phyloP scores from a whole-genome alignment of 2,888 invertebrate species.

The Standfussiana lucernea region DNA sequence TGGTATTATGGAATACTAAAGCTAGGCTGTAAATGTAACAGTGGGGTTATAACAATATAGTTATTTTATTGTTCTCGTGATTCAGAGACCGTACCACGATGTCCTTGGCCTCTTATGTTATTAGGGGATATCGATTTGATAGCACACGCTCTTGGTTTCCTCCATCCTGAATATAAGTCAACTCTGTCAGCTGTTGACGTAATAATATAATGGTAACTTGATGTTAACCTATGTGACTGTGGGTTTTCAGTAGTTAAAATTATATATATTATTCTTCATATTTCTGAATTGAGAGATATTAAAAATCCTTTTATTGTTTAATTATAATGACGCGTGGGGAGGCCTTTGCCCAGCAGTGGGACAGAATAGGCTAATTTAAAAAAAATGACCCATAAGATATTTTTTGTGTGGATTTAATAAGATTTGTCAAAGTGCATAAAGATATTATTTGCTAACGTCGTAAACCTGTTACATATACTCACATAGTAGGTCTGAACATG shows the following conservation, averaged over 20 bases:
- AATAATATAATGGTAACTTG: not conserved
- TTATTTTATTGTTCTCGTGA: conserved; percentile 34
- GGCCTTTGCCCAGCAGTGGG: too few relatives aligned
- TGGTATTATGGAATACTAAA: conserved; percentile 23
- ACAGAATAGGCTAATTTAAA: too few relatives aligned
- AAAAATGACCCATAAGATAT: not conserved
- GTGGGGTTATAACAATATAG: conserved; percentile 30
- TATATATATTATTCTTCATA: not conserved
- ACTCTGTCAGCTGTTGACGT: not conserved
- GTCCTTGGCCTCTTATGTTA: conserved; percentile 45
- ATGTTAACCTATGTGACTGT: not conserved
- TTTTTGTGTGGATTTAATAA: not conserved
- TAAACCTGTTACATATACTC: not conserved
- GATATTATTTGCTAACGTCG: not conserved
- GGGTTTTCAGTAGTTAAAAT: not conserved
- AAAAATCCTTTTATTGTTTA: not conserved
- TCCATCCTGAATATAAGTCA: not conserved
- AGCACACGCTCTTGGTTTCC: not conserved
- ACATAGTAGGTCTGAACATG: not conserved
- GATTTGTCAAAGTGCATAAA: not conserved
- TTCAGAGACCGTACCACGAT: conserved; percentile 5
- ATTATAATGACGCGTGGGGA: not conserved
- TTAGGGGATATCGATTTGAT: conserved; percentile 36
- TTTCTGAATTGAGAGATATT: not conserved
- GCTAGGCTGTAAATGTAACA: conserved; percentile 35